These are phyloP conservation scores for Sinotaia quadrata DNA, from an alignment of 2,888 invertebrate species.

Conservation along the genomic window DNA sequence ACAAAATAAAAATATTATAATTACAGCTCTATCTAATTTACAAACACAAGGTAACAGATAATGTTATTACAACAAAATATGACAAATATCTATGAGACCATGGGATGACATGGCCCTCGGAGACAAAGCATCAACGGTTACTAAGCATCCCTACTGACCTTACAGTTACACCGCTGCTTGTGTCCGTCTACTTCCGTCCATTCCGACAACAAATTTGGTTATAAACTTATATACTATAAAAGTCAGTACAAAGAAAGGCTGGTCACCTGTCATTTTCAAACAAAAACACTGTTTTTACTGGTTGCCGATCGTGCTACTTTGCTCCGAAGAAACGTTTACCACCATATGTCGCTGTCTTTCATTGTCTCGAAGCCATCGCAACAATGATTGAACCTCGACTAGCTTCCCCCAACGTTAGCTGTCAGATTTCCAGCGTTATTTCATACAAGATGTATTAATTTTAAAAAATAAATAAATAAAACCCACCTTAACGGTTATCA, in stretches of 20 bases:
- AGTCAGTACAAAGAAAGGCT: neutral
- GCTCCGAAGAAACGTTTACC: neutral
- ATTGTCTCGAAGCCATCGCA: conserved; percentile 22
- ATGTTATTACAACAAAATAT: conserved; percentile 5
- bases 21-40: too few species aligned
- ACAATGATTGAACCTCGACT: conserved; percentile 22
- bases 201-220: too few species aligned
- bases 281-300: neutral
- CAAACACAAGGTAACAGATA: too few species aligned
- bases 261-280: neutral
- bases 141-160: conserved; percentile 11
- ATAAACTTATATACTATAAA: too few species aligned
- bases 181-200: too few species aligned
- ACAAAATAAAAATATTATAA: too few species aligned
- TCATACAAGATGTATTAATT: too few species aligned
- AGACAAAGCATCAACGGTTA: conserved; percentile 14
- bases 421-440: too few species aligned
- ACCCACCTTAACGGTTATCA: too few species aligned
- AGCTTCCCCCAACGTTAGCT: neutral
- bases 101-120: neutral
- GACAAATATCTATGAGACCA: neutral
- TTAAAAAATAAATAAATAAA: too few species aligned
- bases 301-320: neutral
- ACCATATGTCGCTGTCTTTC: conserved; percentile 15
- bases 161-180: neutral